phyloP scores from a whole-genome alignment of 2,113 vertebrate genomes.

The Larimichthys crocea region DNA sequence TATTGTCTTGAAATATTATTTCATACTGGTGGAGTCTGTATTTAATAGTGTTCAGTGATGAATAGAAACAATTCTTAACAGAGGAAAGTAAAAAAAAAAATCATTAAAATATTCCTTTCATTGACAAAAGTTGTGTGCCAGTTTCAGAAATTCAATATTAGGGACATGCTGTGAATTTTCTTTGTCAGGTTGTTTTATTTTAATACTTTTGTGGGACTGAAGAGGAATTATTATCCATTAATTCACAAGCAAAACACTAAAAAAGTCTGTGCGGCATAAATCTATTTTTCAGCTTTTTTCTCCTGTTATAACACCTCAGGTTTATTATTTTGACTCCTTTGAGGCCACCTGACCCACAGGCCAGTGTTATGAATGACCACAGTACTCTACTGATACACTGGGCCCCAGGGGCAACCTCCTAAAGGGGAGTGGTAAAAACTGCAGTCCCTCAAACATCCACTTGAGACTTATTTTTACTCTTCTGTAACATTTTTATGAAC shows the following conservation, averaged over 20 bases:
- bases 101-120: neutral
- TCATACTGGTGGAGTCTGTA: neutral
- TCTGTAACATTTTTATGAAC: too few relatives aligned
- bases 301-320: neutral
- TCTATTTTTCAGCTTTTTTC: neutral
- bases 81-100: neutral
- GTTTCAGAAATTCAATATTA: neutral
- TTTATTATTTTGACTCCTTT: neutral
- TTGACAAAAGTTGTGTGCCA: neutral
- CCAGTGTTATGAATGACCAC: too few relatives aligned
- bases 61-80: slow-evolving; percentile 5
- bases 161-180: neutral
- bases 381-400: too few relatives aligned
- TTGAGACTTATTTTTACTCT: too few relatives aligned
- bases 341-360: neutral
- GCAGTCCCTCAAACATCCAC: too few relatives aligned
- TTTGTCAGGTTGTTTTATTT: neutral
- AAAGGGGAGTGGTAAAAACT: too few relatives aligned
- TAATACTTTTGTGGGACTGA: too few relatives aligned
- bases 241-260: neutral
- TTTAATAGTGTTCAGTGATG: neutral
- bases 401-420: too few relatives aligned
- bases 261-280: neutral
- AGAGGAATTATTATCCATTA: neutral
- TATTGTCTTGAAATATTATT: neutral